A percentile compares a stretch with the other conserved stretches of the same genome.
Evolutionary conservation across 2,888 invertebrate genomes (phyloP).

Genomic region (Stratiomys singularior): DNA sequence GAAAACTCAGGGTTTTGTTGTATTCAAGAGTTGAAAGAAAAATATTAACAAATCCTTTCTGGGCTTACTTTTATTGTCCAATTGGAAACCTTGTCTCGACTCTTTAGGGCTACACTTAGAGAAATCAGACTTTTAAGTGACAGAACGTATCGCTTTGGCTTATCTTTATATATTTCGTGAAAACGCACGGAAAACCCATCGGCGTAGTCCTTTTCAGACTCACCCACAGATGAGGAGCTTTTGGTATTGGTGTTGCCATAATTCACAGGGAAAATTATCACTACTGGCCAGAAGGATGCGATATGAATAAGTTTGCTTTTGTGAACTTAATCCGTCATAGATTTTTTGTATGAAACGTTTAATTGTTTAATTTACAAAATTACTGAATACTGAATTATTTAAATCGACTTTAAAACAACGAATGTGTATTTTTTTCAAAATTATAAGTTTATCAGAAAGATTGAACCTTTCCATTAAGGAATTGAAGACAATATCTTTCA

Average conservation of each 20-base stretch:
- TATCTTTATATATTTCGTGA: constrained; percentile 38
- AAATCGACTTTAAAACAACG: no score
- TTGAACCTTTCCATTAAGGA: no score
- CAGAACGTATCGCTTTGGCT: constrained; percentile 13
- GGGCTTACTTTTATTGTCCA: constrained; percentile 35
- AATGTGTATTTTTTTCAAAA: no score
- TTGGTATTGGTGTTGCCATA: background rate
- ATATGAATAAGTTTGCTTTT: no score
- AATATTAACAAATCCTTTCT: background rate
- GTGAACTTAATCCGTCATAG: no score
- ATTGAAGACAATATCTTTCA: no score
- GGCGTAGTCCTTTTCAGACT: constrained; percentile 9
- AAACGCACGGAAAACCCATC: background rate
- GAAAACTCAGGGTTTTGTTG: background rate
- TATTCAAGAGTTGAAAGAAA: background rate
- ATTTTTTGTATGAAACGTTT: no score
- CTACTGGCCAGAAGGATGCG: no score
- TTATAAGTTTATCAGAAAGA: no score
- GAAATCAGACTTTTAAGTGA: constrained; percentile 31
- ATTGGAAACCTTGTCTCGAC: constrained; percentile 30
- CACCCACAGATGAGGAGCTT: constrained; percentile 31
- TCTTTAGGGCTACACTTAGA: constrained; percentile 9
- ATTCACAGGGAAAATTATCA: background rate
- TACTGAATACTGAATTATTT: no score
- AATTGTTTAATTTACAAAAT: no score